Evolutionary conservation across 2,113 vertebrate species (phyloP), one percentile per base, ranked within the genome.

Genomic region (Megatriorchis doriae): DNA sequence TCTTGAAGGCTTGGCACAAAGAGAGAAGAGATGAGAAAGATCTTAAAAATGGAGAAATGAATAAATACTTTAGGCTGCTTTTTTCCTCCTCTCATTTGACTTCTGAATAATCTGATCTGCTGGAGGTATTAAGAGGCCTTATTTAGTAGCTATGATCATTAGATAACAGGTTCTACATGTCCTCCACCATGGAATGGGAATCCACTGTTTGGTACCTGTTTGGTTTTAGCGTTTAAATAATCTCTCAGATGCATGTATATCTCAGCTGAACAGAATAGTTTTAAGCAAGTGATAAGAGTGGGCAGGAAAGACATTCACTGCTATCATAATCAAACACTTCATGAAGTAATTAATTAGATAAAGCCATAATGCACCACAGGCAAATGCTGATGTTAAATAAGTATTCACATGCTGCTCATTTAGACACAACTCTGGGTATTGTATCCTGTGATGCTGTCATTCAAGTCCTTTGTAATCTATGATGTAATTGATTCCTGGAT

Each of bases 311-410:
- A 65, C 58, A 47, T 89, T 91, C 58, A 84, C 27, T 80, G 43
- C 18, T 96, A 65, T 86, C 73, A 70, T 87, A 93, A 92, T 93
- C 81, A 89, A 91, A 25, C 42, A 58, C 62, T 94, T 95, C 36
- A 94, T 65, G 61, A 89, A 43, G 53, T 72, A 92, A 96, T 94
- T 95, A 93, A 94, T 87, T 92, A 92, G 63, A 90, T 91, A 91
- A 95, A 94, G 26, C 17, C 25, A 58, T 91, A 86, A 80, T 52
- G 27, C 68, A 89, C 56, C 22, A 40, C 31, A 66, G 70, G 77
- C 55, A 95, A 88, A 81, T 50, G 23, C 29, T 70, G 61, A 50
- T 65, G 31, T 79, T 93, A 81, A 91, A 42, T 88, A 80, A 84
- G 42, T 68, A 85, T 94, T 94, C 68, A 62, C 29, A 88, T 11